Evolutionary conservation across 2,113 vertebrate genomes (phyloP).

Genomic region (Ceyx cyanopectus): DNA sequence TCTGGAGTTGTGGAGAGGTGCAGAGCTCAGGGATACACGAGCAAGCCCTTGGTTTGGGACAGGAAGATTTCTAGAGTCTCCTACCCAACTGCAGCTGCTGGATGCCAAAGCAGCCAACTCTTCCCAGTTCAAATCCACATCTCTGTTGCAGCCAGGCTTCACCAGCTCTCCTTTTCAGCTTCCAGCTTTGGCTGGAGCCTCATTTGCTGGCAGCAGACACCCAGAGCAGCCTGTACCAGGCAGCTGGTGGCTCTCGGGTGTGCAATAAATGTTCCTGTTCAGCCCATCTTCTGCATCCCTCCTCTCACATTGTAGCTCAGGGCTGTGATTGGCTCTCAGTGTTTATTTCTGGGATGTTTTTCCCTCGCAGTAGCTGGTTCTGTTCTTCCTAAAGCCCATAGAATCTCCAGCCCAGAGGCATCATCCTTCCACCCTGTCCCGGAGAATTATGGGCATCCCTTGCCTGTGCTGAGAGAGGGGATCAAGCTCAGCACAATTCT

Average conservation of each 20-base stretch:
- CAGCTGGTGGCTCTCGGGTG: not conserved
- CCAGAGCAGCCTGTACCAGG: not conserved
- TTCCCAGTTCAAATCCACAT: not conserved
- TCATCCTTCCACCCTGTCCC: not conserved
- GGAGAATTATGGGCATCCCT: not conserved
- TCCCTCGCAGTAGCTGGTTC: not conserved
- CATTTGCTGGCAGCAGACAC: not conserved
- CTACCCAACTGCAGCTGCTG: not conserved
- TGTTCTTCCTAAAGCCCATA: not conserved
- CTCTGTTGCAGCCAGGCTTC: not conserved
- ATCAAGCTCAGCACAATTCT: not conserved
- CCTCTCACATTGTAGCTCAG: not conserved
- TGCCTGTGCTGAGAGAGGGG: not conserved
- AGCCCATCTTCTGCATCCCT: not conserved
- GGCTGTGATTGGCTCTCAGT: not conserved
- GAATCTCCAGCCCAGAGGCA: not conserved
- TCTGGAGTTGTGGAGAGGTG: not conserved
- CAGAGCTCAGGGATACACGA: not conserved
- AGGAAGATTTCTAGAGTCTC: not conserved
- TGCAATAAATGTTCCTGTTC: not conserved
- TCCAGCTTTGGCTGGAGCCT: not conserved
- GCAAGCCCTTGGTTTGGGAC: not conserved
- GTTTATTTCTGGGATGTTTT: not conserved
- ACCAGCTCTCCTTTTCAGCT: not conserved
- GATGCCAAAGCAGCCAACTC: rapidly evolving